Evolutionary conservation across 1,140 invertebrate species (phyloP), one percentile per base, ranked within the genome.

Genomic region (Anastatus disparis): DNA sequence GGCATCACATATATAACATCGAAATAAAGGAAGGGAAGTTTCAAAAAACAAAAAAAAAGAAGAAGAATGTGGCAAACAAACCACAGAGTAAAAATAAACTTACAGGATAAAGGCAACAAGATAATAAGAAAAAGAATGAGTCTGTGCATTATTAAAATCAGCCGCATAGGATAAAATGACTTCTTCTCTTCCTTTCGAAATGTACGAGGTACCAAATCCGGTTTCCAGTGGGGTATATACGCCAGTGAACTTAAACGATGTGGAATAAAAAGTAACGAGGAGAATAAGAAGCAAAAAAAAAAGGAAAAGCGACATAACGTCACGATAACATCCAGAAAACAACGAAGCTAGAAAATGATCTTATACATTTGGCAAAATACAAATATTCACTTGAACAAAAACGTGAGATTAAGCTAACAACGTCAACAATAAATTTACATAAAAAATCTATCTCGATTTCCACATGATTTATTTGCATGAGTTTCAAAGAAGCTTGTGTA

Each of bases 281-380:
- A 68, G 61, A 64, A 68, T 63, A 73, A 70, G 72, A 56, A 46
- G 26, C 17, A n/a, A n/a, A n/a, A n/a, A n/a, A n/a, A n/a, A n/a
- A n/a, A n/a, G n/a, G n/a, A n/a, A n/a, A n/a, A n/a, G n/a, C n/a
- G n/a, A n/a, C n/a, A n/a, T n/a, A n/a, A n/a, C n/a, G n/a, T n/a
- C n/a, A n/a, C n/a, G n/a, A n/a, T n/a, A n/a, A n/a, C n/a, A n/a
- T n/a, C n/a, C n/a, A n/a, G n/a, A n/a, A n/a, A n/a, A n/a, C n/a
- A n/a, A n/a, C n/a, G n/a, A n/a, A n/a, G n/a, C n/a, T n/a, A n/a
- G n/a, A n/a, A n/a, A n/a, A n/a, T n/a, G n/a, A n/a, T n/a, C n/a
- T n/a, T n/a, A n/a, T n/a, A n/a, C n/a, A n/a, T n/a, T n/a, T n/a
- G n/a, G n/a, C n/a, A n/a, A n/a, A n/a, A n/a, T n/a, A n/a, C n/a